Conservation (phyloP, 2,888 invertebrate species). For the Lottia scabra region DNA sequence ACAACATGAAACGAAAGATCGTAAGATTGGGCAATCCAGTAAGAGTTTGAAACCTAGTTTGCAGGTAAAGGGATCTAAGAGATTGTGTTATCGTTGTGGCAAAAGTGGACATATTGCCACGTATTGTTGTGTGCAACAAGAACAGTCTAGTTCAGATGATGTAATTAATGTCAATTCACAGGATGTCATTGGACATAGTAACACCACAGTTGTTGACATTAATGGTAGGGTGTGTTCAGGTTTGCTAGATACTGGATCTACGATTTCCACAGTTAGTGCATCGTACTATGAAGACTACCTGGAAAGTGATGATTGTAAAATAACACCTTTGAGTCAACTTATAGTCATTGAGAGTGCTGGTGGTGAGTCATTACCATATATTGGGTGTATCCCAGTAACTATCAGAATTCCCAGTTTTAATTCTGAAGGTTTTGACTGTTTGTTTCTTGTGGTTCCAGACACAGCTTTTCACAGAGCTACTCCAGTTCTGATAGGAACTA, state of each 20-base stretch:
- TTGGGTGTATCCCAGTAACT: neutral
- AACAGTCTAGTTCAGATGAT: no score
- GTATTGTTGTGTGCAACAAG: no score
- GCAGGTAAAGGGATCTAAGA: no score
- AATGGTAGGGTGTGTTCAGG: neutral
- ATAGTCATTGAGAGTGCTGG: neutral
- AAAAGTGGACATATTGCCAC: no score
- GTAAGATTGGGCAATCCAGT: no score
- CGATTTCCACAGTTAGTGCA: neutral
- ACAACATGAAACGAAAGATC: no score
- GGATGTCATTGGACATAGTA: neutral
- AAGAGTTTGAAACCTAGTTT: no score
- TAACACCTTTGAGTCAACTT: neutral
- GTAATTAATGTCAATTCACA: neutral
- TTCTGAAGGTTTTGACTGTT: neutral
- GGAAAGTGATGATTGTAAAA: neutral
- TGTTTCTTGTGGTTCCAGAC: neutral
- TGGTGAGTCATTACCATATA: neutral
- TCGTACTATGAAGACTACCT: neutral
- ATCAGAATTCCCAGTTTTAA: neutral
- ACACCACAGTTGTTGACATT: neutral
- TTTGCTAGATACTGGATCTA: conserved; percentile 6
- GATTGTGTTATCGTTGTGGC: no score
- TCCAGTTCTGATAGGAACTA: neutral
- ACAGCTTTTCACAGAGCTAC: neutral